phyloP scores from a whole-genome alignment of 2,113 vertebrate genomes.

The Calyptommatus sinebrachiatus region DNA sequence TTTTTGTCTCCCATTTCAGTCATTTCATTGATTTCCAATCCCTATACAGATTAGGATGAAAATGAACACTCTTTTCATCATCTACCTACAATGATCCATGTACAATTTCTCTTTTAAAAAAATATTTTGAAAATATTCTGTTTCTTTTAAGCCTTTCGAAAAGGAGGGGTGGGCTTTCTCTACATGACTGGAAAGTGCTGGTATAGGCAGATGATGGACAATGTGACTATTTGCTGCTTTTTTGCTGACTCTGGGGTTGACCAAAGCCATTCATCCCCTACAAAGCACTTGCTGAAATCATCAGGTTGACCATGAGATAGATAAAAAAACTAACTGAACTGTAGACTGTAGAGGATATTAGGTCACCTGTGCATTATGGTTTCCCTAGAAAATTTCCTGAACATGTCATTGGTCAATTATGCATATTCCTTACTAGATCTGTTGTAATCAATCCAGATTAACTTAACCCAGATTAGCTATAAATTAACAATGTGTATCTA shows the following conservation, averaged over 20 bases:
- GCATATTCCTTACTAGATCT: too few species aligned
- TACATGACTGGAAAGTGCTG: conserved; percentile 2
- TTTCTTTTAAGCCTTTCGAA: not conserved
- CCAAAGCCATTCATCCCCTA: not conserved
- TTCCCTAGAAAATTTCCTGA: conserved; percentile 15
- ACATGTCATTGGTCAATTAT: not conserved
- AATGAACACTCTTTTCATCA: not conserved
- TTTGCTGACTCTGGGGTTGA: conserved; percentile 10
- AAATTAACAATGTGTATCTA: too few species aligned
- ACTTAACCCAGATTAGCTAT: too few species aligned
- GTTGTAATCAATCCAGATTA: too few species aligned
- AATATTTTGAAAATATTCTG: not conserved
- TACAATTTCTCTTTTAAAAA: not conserved
- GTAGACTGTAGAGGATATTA: not conserved
- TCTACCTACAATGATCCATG: not conserved
- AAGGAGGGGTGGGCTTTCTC: not conserved
- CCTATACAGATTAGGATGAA: not conserved
- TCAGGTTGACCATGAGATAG: conserved; percentile 7
- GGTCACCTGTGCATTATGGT: not conserved
- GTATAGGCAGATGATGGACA: conserved; percentile 1
- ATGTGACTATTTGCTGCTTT: conserved; percentile 4
- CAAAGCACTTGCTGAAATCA: conserved; percentile 44
- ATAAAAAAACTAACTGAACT: conserved; percentile 14
- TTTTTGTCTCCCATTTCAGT: too few species aligned
- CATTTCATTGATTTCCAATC: too few species aligned